Evolutionary conservation across 2,797 vertebrate species (phyloP), one percentile per base, ranked within the genome.

Genomic region (Danio choprae): DNA sequence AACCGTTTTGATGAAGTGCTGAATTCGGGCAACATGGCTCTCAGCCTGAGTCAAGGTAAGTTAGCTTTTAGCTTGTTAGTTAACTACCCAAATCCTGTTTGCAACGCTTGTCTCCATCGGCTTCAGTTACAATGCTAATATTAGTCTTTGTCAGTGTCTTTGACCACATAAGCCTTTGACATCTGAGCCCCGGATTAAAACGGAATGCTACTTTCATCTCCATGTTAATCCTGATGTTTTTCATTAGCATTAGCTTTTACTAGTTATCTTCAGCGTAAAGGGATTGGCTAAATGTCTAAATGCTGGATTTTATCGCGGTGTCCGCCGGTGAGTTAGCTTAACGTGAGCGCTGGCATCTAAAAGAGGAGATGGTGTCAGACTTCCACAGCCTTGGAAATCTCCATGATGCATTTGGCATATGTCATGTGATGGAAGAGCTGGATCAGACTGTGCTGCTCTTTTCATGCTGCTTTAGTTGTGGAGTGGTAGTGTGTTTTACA

Each of bases 1-100:
- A 74, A 93, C 84, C 97, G 95, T 92, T 98, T 99, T 95, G 97
- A 99, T 96, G 97, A 99, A 93, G 94, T 96, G 78, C 92, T 95
- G 91, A 96, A 94, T 91, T 96, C 96, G 62, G 96, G 96, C 79
- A 95, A 93, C 90, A 97, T 97, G 96, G 95, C 96, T 92, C 95
- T 96, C 89, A 98, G 94, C 91, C 91, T 90, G 36, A 83, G 92
- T 91, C 95, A 94, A 90, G 97, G 97, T 98, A 90, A 96, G 74
- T 15, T 43, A 43, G 41, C 12, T 43, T 29, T 74, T 77, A 55
- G 58, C 62, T n/a, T 51, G 8, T 65, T 58, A n/a, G 20, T 6
- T 44, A 15, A 43, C 43, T 12, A 63, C 44, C 44, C 51, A 38
- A 4, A 22, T 16, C 12, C 15, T n/a, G 44, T 71, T 60, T 71